Base-by-base conservation (phyloP, 2,113 vertebrate genomes). In the Ctenodactylus gundi region DNA sequence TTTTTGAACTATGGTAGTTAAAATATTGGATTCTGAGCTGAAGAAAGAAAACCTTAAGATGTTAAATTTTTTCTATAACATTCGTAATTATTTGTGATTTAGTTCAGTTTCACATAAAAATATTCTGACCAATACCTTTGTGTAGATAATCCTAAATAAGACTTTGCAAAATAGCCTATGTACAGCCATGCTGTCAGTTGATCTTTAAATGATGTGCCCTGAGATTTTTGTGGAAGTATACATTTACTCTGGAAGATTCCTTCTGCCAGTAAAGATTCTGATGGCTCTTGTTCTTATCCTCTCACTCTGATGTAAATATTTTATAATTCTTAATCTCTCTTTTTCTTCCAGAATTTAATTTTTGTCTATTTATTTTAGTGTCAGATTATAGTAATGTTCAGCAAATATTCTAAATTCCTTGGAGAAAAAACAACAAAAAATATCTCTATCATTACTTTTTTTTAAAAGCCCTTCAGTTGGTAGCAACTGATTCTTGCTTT, bases 261-360 rank as follows among this genome's bases (percentile, higher is more conserved):
- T 84, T 76, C 86, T 7, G 18, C 36, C 57, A 49, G n/a, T 46
- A 82, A 91, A 10, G 51, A 72, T 67, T 90, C 10, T 87, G 39
- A 14, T 57, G 46, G 4, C 46, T 44, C 18, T 76, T n/a, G n/a
- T n/a, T 57, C 65, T 73, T 27, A 83, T n/a, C 41, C 92, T 93
- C n/a, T 95, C 8, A 57, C 27, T 92, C 53, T 76, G 21, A 88
- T 86, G 93, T 90, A 57, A 88, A 72, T 77, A 81, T 49, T 82
- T 70, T 21, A 60, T 73, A 44, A 1, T 36, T 90, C 84, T 86
- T 57, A 36, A 51, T 81, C 29, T 77, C 12, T 3, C 73, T 94
- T 92, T 85, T 25, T 86, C 60, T 91, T 13, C 13, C 41, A 64
- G 49, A 91, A 87, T 96, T 82, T 90, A 90, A 96, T 41, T 60